phyloP scores from a whole-genome alignment of 2,888 invertebrate genomes.

The Drosophila neonasuta region DNA sequence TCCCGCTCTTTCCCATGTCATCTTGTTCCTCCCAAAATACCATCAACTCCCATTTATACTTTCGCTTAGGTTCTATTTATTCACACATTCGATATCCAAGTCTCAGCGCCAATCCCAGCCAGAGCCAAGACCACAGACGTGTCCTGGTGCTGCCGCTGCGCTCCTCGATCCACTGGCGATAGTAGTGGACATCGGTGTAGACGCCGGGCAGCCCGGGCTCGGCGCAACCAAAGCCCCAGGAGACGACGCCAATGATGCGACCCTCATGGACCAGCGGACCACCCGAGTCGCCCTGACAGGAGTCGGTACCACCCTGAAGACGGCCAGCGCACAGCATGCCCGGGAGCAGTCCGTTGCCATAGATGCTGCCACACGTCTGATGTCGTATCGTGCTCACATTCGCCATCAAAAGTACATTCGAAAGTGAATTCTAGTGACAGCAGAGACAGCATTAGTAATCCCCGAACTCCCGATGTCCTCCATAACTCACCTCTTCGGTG shows the following conservation, averaged over 20 bases:
- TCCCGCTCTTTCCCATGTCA: too few species aligned
- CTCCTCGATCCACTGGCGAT: slow-evolving; percentile 76
- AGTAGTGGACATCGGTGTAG: slow-evolving; percentile 77
- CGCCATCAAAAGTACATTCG: slow-evolving; percentile 67
- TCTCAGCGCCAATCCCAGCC: slow-evolving; percentile 3
- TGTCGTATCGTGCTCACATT: slow-evolving; percentile 72
- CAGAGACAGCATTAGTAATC: background rate
- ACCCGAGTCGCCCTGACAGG: slow-evolving; percentile 80
- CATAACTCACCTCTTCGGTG: slow-evolving; percentile 64
- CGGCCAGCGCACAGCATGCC: slow-evolving; percentile 80
- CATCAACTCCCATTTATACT: background rate
- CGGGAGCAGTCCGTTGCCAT: slow-evolving; percentile 53
- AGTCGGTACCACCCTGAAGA: slow-evolving; percentile 76
- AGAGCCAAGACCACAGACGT: background rate
- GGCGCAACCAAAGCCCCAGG: slow-evolving; percentile 80
- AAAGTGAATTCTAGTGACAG: slow-evolving; percentile 49
- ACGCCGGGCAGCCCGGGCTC: slow-evolving; percentile 71
- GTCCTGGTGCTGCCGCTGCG: slow-evolving; percentile 49
- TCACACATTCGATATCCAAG: background rate
- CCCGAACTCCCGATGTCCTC: too few species aligned
- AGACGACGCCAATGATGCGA: slow-evolving; percentile 76
- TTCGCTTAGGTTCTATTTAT: background rate
- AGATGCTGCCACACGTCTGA: slow-evolving; percentile 60
- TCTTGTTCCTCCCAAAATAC: too few species aligned
- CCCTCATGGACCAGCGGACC: slow-evolving; percentile 77